phyloP scores from a whole-genome alignment of 2,888 invertebrate species.

The Nemurella pictetii region DNA sequence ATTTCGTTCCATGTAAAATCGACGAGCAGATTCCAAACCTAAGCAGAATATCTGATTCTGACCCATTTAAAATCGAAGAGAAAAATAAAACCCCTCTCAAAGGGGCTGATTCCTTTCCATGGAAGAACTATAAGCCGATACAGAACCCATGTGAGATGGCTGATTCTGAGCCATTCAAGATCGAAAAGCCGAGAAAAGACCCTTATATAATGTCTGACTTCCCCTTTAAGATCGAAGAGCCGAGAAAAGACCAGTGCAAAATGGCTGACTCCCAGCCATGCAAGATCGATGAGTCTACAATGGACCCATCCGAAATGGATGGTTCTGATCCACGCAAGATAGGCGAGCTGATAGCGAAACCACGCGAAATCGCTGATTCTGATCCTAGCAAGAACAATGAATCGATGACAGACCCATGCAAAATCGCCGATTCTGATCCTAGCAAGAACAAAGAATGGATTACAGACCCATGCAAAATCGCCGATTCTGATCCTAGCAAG shows the following conservation, averaged over 20 bases:
- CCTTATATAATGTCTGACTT: not conserved
- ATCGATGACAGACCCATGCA: not conserved
- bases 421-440: too few relatives aligned
- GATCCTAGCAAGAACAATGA: not conserved
- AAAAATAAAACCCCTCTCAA: too few relatives aligned
- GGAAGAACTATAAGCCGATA: too few relatives aligned
- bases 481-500: not conserved
- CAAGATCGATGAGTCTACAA: not conserved
- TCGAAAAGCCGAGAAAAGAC: not conserved
- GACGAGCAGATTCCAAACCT: too few relatives aligned
- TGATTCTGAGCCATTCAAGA: too few relatives aligned
- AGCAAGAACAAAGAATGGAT: not conserved
- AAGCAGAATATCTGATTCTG: too few relatives aligned
- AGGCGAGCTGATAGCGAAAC: not conserved
- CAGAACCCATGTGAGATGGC: too few relatives aligned
- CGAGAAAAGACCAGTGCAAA: not conserved
- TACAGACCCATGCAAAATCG: not conserved
- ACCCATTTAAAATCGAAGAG: too few relatives aligned
- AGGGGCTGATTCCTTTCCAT: too few relatives aligned
- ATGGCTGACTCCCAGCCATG: not conserved
- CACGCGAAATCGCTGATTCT: not conserved
- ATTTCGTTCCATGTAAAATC: too few relatives aligned
- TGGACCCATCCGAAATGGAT: too few relatives aligned
- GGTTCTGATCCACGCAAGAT: not conserved
- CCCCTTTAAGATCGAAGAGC: not conserved